A percentile compares a stretch with the other conserved stretches of the same genome.
Conservation (phyloP, 1,140 invertebrate genomes). For the Bombus sylvicola region DNA sequence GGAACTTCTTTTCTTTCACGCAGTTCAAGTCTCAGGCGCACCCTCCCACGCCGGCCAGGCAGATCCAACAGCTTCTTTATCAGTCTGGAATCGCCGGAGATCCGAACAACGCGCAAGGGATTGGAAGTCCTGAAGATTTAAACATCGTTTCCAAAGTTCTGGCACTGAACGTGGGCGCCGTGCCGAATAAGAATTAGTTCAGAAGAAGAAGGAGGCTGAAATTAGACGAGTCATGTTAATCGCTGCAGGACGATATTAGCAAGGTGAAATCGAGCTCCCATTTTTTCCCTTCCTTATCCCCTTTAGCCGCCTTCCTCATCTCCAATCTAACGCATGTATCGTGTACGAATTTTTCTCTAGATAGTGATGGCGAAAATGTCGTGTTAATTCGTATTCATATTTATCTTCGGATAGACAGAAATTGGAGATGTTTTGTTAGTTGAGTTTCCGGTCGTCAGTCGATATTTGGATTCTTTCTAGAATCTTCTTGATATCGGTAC, state of each 20-base stretch:
- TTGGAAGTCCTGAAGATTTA: slow-evolving; percentile 86
- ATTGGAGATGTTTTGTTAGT: background rate
- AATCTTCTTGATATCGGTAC: background rate
- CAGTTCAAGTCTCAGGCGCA: slow-evolving; percentile 63
- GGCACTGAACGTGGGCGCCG: slow-evolving; percentile 87
- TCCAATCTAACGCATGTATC: background rate
- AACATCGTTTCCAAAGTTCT: slow-evolving; percentile 92
- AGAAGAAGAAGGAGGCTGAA: background rate
- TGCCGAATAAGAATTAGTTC: slow-evolving; percentile 68
- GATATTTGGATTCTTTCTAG: background rate
- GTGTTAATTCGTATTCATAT: background rate
- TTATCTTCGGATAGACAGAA: background rate
- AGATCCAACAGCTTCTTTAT: slow-evolving; percentile 86
- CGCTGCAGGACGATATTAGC: slow-evolving; percentile 65
- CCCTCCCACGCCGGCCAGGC: slow-evolving; percentile 82
- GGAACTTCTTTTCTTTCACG: slow-evolving; percentile 67
- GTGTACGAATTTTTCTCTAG: background rate
- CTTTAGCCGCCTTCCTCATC: background rate
- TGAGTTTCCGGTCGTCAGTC: too few species aligned
- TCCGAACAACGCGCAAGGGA: slow-evolving; percentile 70
- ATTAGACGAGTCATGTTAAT: slow-evolving; percentile 66
- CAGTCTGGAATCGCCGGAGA: slow-evolving; percentile 85
- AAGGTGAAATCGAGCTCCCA: slow-evolving; percentile 69
- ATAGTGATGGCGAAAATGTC: too few species aligned
- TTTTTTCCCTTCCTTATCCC: slow-evolving; percentile 11